These are phyloP conservation scores for Drosophila prostipennis DNA, from an alignment of 2,888 invertebrate genomes.

Conservation along the genomic window DNA sequence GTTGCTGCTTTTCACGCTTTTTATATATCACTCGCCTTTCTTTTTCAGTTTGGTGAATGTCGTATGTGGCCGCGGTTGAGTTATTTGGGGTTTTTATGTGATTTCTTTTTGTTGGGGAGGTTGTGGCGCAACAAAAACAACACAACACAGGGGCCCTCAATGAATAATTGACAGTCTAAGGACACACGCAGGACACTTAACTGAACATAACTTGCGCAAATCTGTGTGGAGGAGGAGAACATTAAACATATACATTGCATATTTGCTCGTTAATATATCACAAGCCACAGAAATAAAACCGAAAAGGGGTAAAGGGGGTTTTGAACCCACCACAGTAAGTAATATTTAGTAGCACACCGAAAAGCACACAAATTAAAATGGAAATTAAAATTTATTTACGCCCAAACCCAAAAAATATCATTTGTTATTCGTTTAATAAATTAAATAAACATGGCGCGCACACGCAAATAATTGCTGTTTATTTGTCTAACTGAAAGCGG, in stretches of 20 bases:
- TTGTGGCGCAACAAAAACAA: conserved; percentile 67
- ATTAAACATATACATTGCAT: conserved; percentile 47
- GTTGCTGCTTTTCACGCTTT: conserved; percentile 37
- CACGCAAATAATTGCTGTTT: conserved; percentile 64
- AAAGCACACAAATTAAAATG: conserved; percentile 56
- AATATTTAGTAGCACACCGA: neutral
- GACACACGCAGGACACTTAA: conserved; percentile 76
- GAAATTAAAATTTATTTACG: conserved; percentile 60
- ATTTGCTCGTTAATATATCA: conserved; percentile 37
- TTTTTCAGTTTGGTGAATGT: conserved; percentile 83
- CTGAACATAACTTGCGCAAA: conserved; percentile 76
- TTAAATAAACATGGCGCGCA: conserved; percentile 61
- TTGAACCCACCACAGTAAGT: too few species aligned
- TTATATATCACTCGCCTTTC: conserved; percentile 42
- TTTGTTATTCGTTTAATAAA: conserved; percentile 54
- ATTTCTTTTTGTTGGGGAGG: conserved; percentile 52
- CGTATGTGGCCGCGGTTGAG: conserved; percentile 82
- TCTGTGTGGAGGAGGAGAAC: conserved; percentile 66
- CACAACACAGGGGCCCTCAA: conserved; percentile 73
- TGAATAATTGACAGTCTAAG: conserved; percentile 74
- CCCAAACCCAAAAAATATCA: conserved; percentile 57
- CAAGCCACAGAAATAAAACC: conserved; percentile 22
- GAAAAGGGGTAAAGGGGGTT: neutral
- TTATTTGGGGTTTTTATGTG: conserved; percentile 50
- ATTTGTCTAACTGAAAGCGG: conserved; percentile 66